Evolutionary conservation across 2,797 vertebrate genomes (phyloP), one percentile per base, ranked within the genome.

Genomic region (Glyptemys insculpta): DNA sequence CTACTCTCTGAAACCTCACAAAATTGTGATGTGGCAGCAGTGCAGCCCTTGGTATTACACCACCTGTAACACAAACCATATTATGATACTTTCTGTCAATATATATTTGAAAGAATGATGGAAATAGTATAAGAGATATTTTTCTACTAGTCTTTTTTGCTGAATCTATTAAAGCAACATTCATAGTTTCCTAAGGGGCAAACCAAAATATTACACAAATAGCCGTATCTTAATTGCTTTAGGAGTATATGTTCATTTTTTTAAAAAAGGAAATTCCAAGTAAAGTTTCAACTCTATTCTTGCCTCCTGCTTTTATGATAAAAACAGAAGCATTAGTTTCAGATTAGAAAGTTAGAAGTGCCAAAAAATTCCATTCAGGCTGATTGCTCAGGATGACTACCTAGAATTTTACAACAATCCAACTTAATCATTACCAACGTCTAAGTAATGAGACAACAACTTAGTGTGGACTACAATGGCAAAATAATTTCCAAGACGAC

Each of bases 1-100:
- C 95, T 96, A 97, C 96, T 97, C 96, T 97, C 95, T 98, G 97
- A 97, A 97, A 97, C 96, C 96, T 89, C 97, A 98, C 97, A 97
- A 97, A 96, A 97, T 9, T 98, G 96, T 94, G 97, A 97, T 97
- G 92, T 95, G 96, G 95, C 96, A 97, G 96, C 96, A 97, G 95
- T 97, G 57, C 95, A 97, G 97, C 95, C 96, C 94, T 92, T 97
- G 96, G 96, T 96, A 96, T 98, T 97, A 97, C 96, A 96, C 94
- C 95, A 98, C 96, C 95, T 97, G 97, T 93, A 97, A 97, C 97
- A 97, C 95, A 97, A 97, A 97, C 97, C 95, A 97, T 82, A 97
- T 68, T 81, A 97, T 93, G 95, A 96, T 92, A 96, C 87, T 96
- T 95, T 97, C 95, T 97, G 92, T 94, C 94, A 97, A 93, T 96